Evolutionary conservation across 2,888 invertebrate species (phyloP).

Genomic region (Ormyrus labotus): DNA sequence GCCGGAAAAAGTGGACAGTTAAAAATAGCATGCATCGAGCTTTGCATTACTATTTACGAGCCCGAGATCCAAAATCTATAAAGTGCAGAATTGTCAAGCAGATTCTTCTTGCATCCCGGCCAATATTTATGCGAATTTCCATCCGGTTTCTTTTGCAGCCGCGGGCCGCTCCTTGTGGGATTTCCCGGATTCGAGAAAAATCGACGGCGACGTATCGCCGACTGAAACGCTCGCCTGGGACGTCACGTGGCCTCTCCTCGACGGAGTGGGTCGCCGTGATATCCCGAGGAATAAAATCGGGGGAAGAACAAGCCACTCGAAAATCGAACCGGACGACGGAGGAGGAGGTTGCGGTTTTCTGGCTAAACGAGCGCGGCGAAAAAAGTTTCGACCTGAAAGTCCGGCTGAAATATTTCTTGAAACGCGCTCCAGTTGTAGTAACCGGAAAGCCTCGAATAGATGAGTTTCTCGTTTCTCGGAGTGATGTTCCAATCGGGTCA

Average conservation of each 20-base stretch:
- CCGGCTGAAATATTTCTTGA: no score
- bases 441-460: no score
- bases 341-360: no score
- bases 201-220: neutral
- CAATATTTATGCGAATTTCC: conserved; percentile 43
- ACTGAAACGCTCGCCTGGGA: neutral
- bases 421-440: no score
- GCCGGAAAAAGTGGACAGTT: neutral
- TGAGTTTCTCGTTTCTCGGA: no score
- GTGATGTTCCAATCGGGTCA: no score
- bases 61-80: conserved; percentile 27
- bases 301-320: conserved; percentile 1
- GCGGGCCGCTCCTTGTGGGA: conserved; percentile 11
- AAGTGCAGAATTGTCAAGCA: conserved; percentile 36
- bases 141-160: conserved; percentile 18
- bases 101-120: conserved; percentile 9
- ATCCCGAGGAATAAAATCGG: conserved; percentile 17
- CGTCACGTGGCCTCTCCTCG: neutral
- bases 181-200: conserved; percentile 17
- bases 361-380: no score
- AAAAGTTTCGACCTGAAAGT: no score
- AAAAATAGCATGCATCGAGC: conserved; percentile 18
- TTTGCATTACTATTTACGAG: conserved; percentile 40
- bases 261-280: conserved; percentile 12
- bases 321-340: neutral